Evolutionary conservation across 2,113 vertebrate genomes (phyloP), one percentile per base, ranked within the genome.

Genomic region (Hemicordylus capensis): DNA sequence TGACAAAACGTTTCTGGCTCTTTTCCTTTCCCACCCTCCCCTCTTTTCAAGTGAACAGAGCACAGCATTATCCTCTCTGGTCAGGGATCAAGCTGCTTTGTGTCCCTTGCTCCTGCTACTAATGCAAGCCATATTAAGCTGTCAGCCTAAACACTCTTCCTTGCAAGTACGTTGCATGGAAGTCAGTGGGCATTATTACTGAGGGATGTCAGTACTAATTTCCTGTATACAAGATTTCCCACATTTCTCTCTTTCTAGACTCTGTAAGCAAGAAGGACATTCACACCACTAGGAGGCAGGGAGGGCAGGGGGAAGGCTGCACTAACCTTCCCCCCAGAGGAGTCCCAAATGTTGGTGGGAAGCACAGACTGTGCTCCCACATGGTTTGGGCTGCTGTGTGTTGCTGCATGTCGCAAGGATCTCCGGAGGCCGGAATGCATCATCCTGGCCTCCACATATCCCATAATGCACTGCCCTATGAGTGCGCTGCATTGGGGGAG

Each of bases 1-100:
- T 46, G 72, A 88, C 72, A 83, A 89, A 54, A 83, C 70, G 56
- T 89, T 93, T 82, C 86, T 92, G 89, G 88, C 87, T 89, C 78
- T 78, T 26, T 76, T 90, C 81, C 85, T 31, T 77, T 81, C 74
- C 74, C 54, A 75, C n/a, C 44, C 87, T 80, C 0, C 2, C 42
- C 0, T 63, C 6, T 28, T 6, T 26, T 1, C 61, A 6, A 56
- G 8, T 3, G 2, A 31, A 44, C 54, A 77, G 76, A 90, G 81
- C n/a, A 4, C 15, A 59, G 83, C 58, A 85, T 86, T 76, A 66
- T 72, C 78, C 73, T 58, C 69, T 54, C 61, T 28, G 44, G 56
- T 59, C 63, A 10, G 10, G 67, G 76, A 81, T 88, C 84, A 5
- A 3, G 28, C 89, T 92, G 61, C 48, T 0, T 51, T 44, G 2